A percentile compares a stretch with the other conserved stretches of the same genome.
Conservation (phyloP, 2,113 vertebrate species). For the Lates calcarifer region DNA sequence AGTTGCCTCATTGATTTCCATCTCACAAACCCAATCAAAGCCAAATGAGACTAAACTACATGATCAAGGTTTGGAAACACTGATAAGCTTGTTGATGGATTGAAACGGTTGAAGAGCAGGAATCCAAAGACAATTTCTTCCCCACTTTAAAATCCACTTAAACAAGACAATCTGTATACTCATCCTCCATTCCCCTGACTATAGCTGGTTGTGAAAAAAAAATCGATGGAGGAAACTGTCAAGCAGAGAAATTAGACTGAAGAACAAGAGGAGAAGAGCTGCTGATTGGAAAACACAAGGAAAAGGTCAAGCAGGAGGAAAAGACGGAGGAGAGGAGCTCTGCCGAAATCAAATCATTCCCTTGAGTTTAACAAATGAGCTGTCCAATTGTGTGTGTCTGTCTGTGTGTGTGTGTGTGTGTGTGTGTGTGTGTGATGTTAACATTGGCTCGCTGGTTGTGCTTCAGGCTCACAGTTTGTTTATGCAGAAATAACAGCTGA, state of each 20-base stretch:
- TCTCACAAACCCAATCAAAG: conserved; percentile 4
- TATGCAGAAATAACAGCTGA: conserved; percentile 52
- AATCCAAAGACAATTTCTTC: conserved; percentile 3
- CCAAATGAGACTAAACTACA: neutral
- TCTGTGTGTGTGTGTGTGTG: conserved; percentile 23
- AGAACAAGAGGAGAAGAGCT: conserved; percentile 11
- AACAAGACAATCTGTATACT: neutral
- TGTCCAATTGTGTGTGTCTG: conserved; percentile 24
- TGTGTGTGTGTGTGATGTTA: conserved; percentile 3
- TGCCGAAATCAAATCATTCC: conserved; percentile 54
- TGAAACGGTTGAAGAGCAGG: neutral
- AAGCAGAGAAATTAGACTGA: conserved; percentile 17
- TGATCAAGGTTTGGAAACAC: conserved; percentile 4
- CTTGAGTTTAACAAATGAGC: conserved; percentile 53
- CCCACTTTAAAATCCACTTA: neutral
- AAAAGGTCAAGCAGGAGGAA: conserved; percentile 55
- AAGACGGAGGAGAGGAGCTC: conserved; percentile 24
- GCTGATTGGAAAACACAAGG: conserved; percentile 53
- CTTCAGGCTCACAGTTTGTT: conserved; percentile 50
- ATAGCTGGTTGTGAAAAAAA: neutral
- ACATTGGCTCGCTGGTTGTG: conserved; percentile 26
- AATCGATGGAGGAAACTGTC: conserved; percentile 62
- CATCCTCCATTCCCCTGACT: conserved; percentile 14
- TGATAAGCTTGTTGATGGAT: neutral
- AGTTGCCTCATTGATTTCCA: conserved; percentile 3